These are phyloP conservation scores for Labia minor DNA, from an alignment of 2,888 invertebrate genomes.

Conservation along the genomic window DNA sequence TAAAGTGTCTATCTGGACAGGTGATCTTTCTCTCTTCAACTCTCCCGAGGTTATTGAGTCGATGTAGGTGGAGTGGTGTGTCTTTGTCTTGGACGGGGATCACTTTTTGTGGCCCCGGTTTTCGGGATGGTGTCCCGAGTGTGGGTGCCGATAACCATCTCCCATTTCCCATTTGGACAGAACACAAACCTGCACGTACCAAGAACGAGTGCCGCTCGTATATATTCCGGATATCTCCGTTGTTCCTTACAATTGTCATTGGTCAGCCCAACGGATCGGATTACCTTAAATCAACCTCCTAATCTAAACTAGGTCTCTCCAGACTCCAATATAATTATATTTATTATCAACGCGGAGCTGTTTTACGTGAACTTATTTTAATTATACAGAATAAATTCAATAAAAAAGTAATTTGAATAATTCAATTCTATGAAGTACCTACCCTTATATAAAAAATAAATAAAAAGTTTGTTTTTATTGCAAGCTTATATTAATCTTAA, in stretches of 20 bases:
- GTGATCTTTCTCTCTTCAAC: too few species aligned
- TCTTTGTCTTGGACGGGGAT: not conserved
- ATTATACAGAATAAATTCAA: too few species aligned
- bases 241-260: conserved; percentile 7
- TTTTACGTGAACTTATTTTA: too few species aligned
- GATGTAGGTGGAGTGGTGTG: too few species aligned
- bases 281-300: not conserved
- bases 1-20: too few species aligned
- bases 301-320: not conserved
- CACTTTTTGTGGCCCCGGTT: not conserved
- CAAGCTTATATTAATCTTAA: too few species aligned
- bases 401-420: too few species aligned
- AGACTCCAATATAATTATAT: not conserved
- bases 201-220: not conserved
- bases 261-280: not conserved
- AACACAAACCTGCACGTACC: conserved; percentile 4
- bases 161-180: conserved; percentile 13
- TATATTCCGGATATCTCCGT: conserved; percentile 1
- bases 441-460: too few species aligned
- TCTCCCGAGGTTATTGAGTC: too few species aligned
- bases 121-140: not conserved
- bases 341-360: too few species aligned
- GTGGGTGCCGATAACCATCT: conserved; percentile 13
- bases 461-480: too few species aligned
- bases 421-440: too few species aligned